Evolutionary conservation across 1,140 invertebrate genomes (phyloP), one percentile per base, ranked within the genome.

Genomic region (Aphelenchoides avenae): DNA sequence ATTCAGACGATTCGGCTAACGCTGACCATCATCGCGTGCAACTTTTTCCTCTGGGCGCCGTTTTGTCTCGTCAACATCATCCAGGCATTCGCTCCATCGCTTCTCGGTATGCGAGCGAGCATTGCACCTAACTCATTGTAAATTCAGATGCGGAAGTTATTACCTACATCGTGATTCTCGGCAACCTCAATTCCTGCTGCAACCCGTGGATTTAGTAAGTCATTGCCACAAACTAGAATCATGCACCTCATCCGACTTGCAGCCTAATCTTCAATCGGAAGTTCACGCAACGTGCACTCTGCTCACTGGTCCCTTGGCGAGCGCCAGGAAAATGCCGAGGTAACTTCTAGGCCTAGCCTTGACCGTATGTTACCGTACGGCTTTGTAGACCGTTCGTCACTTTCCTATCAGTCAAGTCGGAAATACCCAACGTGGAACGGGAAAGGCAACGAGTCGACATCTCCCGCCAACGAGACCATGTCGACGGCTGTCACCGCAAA

Each of bases 191-290:
- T 68, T 86, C 85, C 64, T 87, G 86, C 72, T 84, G 86, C 9
- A 88, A 88, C 76, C 87, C 87, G 0, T 88, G 86, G 86, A 86
- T 88, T 56, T n/a, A n/a, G n/a, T n/a, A n/a, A n/a, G n/a, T n/a
- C n/a, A n/a, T n/a, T n/a, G n/a, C n/a, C n/a, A n/a, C n/a, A n/a
- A n/a, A n/a, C n/a, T n/a, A n/a, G n/a, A n/a, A n/a, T n/a, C n/a
- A n/a, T n/a, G n/a, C n/a, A n/a, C n/a, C n/a, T n/a, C n/a, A n/a
- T n/a, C n/a, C n/a, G n/a, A n/a, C n/a, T n/a, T n/a, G n/a, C n/a
- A n/a, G n/a, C n/a, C n/a, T n/a, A n/a, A n/a, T 64, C 4, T 63
- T 61, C 29, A 63, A 63, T 41, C 20, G 43, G 18, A 43, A 44
- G 37, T 52, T 62, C 20, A 63, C 59, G 30, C 43, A 33, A 15